phyloP scores from a whole-genome alignment of 2,113 vertebrate species.

The Pterocles orientalis region DNA sequence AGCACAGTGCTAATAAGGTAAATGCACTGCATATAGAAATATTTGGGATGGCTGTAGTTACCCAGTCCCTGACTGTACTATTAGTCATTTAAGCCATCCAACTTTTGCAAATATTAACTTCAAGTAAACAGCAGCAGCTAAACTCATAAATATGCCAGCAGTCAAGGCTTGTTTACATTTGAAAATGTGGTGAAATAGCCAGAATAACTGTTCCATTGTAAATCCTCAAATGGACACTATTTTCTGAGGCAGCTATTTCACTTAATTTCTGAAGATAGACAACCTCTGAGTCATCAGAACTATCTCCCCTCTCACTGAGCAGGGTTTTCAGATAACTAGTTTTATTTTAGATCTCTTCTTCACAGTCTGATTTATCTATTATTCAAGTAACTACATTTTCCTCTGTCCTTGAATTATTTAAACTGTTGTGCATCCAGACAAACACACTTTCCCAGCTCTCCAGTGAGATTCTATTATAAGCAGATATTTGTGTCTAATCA shows the following conservation, averaged over 20 bases:
- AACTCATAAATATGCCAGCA: slow-evolving; percentile 10
- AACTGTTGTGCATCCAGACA: background rate
- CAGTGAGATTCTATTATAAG: background rate
- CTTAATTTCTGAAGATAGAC: background rate
- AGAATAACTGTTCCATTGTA: background rate
- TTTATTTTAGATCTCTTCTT: slow-evolving; percentile 34
- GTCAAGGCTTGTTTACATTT: background rate
- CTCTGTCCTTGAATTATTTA: slow-evolving; percentile 47
- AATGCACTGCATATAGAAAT: background rate
- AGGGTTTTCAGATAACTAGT: background rate
- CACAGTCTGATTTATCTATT: slow-evolving; percentile 14
- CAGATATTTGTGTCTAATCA: background rate
- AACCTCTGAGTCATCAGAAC: background rate
- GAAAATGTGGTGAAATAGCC: background rate
- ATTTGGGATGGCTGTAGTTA: background rate
- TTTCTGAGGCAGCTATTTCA: background rate
- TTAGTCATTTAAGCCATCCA: background rate
- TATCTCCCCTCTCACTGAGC: background rate
- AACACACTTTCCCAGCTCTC: background rate
- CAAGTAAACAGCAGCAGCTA: slow-evolving; percentile 6
- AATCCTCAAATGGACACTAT: background rate
- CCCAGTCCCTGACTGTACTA: background rate
- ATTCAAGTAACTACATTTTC: slow-evolving; percentile 32
- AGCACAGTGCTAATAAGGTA: background rate
- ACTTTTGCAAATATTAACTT: background rate